These are phyloP conservation scores for Chrysochloris asiatica DNA, from an alignment of 2,113 vertebrate genomes.

Conservation along the genomic window DNA sequence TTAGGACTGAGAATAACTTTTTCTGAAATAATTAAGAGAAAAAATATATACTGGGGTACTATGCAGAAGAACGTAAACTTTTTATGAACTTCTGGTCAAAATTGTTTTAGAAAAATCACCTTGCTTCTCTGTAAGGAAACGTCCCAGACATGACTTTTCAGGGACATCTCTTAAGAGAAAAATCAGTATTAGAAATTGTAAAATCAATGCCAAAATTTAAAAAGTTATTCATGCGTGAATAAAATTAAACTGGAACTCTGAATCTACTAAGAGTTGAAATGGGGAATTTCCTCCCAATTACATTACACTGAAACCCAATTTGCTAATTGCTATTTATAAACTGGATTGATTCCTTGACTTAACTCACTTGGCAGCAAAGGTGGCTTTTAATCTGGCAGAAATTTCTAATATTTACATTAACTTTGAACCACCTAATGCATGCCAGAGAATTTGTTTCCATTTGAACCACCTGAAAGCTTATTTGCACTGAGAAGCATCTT, in stretches of 20 bases:
- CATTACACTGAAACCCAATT: not conserved
- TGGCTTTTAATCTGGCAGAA: not conserved
- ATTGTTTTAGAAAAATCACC: not conserved
- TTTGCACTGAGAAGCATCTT: not conserved
- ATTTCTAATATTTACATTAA: not conserved
- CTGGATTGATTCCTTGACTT: not conserved
- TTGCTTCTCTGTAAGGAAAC: not conserved
- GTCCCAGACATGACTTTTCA: not conserved
- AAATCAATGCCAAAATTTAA: not conserved
- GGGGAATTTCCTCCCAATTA: not conserved
- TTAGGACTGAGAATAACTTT: not conserved
- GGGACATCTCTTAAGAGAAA: constrained; percentile 22
- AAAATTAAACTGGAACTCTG: not conserved
- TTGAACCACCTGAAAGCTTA: not conserved
- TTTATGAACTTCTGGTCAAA: constrained; percentile 28
- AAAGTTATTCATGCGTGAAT: not conserved
- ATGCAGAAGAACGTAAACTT: not conserved
- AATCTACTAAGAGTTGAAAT: not conserved
- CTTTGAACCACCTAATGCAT: not conserved
- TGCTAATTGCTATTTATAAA: not conserved
- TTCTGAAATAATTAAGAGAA: not conserved
- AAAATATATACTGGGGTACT: not conserved
- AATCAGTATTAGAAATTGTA: not conserved
- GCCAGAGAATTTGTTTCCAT: constrained; percentile 34
- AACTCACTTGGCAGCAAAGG: not conserved